Conservation (phyloP, 2,888 invertebrate species). For the Drepana falcataria region DNA sequence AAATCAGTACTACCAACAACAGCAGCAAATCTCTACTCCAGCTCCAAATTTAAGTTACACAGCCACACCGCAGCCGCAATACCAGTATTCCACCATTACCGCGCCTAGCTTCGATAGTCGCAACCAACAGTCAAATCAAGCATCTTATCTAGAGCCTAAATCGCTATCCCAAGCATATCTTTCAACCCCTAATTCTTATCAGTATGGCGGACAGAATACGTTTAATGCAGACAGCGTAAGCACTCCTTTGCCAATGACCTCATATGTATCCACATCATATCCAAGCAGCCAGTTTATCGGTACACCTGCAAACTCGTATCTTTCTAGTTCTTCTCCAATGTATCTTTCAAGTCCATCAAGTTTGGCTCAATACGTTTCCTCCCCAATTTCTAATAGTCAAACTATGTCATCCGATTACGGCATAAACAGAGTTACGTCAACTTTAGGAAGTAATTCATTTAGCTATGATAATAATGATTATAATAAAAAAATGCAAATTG, state of each 20-base stretch:
- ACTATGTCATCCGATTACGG: constrained; percentile 52
- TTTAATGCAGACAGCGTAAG: constrained; percentile 48
- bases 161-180: constrained; percentile 44
- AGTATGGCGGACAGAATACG: constrained; percentile 47
- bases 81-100: constrained; percentile 57
- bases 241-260: constrained; percentile 55
- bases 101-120: constrained; percentile 46
- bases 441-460: constrained; percentile 39
- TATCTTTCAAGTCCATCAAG: constrained; percentile 62
- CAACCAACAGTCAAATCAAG: constrained; percentile 47
- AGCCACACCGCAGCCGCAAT: constrained; percentile 64
- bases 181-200: constrained; percentile 44
- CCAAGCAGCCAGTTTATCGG: constrained; percentile 56
- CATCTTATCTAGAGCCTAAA: constrained; percentile 47
- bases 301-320: constrained; percentile 53
- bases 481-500: constrained; percentile 58
- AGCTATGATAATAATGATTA: constrained; percentile 46
- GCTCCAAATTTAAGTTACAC: constrained; percentile 56
- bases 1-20: constrained; percentile 57
- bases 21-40: constrained; percentile 50
- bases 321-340: constrained; percentile 63
- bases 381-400: constrained; percentile 56
- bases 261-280: constrained; percentile 53
- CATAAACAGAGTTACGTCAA: constrained; percentile 46
- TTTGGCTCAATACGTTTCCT: constrained; percentile 59